phyloP scores from a whole-genome alignment of 2,797 vertebrate genomes.

The Mormyrops attenuatus region DNA sequence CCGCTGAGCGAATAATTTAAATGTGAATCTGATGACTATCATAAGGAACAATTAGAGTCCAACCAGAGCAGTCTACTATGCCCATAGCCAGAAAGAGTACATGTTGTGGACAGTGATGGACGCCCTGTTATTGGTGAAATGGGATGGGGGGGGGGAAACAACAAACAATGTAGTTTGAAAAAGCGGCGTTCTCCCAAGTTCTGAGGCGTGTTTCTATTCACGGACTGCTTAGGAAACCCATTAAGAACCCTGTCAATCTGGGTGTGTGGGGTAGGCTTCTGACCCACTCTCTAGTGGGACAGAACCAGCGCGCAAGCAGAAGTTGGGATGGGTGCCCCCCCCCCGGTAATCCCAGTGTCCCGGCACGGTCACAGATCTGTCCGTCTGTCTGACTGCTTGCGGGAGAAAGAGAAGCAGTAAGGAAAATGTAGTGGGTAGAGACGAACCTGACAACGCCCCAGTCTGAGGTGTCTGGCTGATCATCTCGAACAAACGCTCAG shows the following conservation, averaged over 20 bases:
- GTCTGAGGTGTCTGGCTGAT: neutral
- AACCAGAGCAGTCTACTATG: neutral
- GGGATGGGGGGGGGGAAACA: fast-evolving
- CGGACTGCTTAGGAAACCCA: neutral
- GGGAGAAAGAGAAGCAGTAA: neutral
- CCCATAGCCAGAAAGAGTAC: neutral
- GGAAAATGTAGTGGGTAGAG: neutral
- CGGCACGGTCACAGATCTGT: neutral
- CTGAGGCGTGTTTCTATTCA: neutral
- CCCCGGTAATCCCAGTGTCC: neutral
- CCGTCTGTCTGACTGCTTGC: neutral
- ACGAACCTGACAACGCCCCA: neutral
- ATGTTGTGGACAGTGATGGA: neutral
- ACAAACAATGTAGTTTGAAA: neutral
- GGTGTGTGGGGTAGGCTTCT: neutral
- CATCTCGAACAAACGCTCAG: neutral
- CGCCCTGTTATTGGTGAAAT: neutral
- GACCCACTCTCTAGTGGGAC: neutral
- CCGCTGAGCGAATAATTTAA: neutral
- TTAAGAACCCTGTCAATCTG: neutral
- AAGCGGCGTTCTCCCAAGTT: neutral
- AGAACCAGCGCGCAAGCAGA: neutral
- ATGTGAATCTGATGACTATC: neutral
- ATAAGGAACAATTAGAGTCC: neutral
- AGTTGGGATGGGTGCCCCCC: neutral